Conservation (phyloP, 2,113 vertebrate genomes). For the Ranitomeya variabilis region DNA sequence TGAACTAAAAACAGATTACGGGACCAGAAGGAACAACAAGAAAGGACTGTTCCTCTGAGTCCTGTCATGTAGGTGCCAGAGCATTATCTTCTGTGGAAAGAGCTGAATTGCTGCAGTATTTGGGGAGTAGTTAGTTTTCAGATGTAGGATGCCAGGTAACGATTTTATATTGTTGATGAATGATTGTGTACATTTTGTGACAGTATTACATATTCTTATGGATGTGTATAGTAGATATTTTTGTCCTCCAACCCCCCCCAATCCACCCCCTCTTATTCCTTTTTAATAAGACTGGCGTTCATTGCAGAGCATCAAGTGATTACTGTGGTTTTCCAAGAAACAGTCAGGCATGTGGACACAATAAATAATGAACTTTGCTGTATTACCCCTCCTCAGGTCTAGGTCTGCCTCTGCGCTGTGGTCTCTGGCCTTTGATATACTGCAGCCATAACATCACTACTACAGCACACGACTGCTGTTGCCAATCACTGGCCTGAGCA, state of each 20-base stretch:
- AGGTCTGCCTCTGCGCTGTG: no score
- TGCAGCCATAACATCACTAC: no score
- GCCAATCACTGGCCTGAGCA: no score
- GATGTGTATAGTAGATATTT: neutral
- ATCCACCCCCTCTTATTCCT: no score
- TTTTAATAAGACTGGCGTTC: no score
- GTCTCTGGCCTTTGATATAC: no score
- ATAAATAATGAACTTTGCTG: no score
- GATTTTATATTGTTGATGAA: neutral
- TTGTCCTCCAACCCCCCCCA: neutral
- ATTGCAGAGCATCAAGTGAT: no score
- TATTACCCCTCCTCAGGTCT: no score
- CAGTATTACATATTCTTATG: neutral
- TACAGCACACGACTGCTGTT: no score
- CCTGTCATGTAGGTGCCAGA: neutral
- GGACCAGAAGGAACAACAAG: constrained; percentile 6
- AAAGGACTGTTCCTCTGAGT: neutral
- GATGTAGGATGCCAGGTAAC: neutral
- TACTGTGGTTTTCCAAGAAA: no score
- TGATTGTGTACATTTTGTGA: neutral
- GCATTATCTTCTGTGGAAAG: neutral
- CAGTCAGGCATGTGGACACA: no score
- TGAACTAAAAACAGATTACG: neutral
- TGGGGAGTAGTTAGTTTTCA: neutral
- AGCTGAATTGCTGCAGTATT: neutral